Base-by-base conservation (phyloP, 2,113 vertebrate species). In the Prionailurus viverrinus region DNA sequence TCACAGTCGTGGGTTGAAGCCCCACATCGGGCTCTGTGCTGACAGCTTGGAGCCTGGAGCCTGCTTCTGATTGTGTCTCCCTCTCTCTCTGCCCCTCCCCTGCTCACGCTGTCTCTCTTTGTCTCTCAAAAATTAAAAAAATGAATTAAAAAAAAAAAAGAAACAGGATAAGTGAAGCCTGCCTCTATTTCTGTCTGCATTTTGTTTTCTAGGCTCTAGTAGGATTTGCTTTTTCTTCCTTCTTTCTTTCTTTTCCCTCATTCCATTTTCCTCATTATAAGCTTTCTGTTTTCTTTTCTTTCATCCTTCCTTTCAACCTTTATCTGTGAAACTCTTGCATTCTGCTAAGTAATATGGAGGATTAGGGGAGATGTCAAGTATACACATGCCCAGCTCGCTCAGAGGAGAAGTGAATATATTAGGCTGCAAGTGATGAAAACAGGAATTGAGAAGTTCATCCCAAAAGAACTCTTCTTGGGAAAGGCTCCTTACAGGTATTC, bases 401-500 rank as follows among this genome's bases (percentile, higher is more conserved):
- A 36, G 25, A 81, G 45, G 31, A 79, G 12, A 25, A 48, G 58
- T 27, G 21, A 4, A 84, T 53, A 66, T 51, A 45, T 69, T 45
- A 31, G 53, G 41, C 48, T 86, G 48, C 23, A 29, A 21, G 58
- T 21, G 25, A 80, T 61, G 78, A 91, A 78, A 53, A 61, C 23
- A 45, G 31, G 19, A 85, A 76, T 91, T 33, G 71, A 91, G 41
- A 68, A 63, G 85, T 65, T 41, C 45, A 85, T 93, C 89, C 89
- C 78, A 82, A 39, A 66, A 84, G 53, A 81, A 82, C 36, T 65
- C 86, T 58, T 10, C 63, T 82, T 51, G 45, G 27, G 71, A 95
- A 81, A 58, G 63, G 31, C 48, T 89, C 78, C 55, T 79, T 63
- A 16, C 25, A 94, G 58, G 61, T 71, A 78, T 95, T 81, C 58